phyloP scores from a whole-genome alignment of 2,888 invertebrate genomes.

The Bibio marci region DNA sequence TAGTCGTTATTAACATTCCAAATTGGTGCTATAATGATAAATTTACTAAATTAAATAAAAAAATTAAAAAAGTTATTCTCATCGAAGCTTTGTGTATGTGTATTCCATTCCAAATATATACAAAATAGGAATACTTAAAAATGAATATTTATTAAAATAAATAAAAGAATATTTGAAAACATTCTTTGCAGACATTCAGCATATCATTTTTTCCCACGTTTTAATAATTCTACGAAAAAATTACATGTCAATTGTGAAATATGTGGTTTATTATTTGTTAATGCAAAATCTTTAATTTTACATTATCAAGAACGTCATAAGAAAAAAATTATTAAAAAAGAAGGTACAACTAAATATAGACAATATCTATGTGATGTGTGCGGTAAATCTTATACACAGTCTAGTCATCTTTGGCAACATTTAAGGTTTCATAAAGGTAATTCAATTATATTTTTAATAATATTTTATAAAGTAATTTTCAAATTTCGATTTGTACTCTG shows the following conservation, averaged over 20 bases:
- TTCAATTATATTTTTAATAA: conserved; percentile 6
- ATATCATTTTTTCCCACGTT: conserved; percentile 25
- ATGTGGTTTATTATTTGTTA: conserved; percentile 20
- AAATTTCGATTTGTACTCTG: too few species aligned
- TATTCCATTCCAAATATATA: background rate
- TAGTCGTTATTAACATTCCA: too few species aligned
- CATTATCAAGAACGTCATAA: conserved; percentile 40
- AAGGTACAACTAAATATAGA: conserved; percentile 17
- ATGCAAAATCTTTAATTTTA: conserved; percentile 23
- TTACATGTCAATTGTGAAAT: conserved; percentile 24
- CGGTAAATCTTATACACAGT: conserved; percentile 42
- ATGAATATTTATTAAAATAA: too few species aligned
- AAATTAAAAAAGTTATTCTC: too few species aligned
- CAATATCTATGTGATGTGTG: conserved; percentile 42
- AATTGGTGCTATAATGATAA: too few species aligned
- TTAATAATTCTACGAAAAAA: conserved; percentile 13
- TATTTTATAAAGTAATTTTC: too few species aligned
- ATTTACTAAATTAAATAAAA: too few species aligned
- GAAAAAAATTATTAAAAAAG: conserved; percentile 25
- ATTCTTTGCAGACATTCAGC: conserved; percentile 18
- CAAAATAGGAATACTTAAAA: too few species aligned
- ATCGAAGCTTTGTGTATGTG: too few species aligned
- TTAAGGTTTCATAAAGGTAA: conserved; percentile 44
- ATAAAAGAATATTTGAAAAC: too few species aligned
- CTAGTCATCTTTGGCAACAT: conserved; percentile 47